Base-by-base conservation (phyloP, 1,140 invertebrate species). In the Solen grandis region DNA sequence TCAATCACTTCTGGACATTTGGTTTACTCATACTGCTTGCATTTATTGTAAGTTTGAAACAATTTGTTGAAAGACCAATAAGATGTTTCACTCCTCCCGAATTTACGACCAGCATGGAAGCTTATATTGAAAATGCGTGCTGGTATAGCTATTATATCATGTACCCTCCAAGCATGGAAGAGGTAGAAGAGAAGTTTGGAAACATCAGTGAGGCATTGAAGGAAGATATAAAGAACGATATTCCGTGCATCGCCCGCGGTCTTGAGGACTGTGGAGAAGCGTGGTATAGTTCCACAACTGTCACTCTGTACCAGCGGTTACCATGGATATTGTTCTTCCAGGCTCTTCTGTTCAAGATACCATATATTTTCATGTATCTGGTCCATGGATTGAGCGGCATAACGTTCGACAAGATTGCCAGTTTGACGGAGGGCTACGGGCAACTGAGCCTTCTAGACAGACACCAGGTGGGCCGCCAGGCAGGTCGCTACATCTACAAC, bases 1-100 rank as follows among this genome's bases (percentile, higher is more conserved):
- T 79, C 19, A 79, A 62, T 29, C 65, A 79, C 52, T 54, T 79
- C 33, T 79, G 76, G 76, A 79, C 76, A 19, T 68, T 79, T 36
- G 76, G 76, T 27, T 57, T 79, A 3, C 76, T 79, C 33, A 16
- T 79, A 0, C 65, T 79, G 0, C 25, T 79, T 13, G 76, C 55
- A 19, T 10, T 27, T n/a, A 52, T 79, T 10, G 25, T 70, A 0
- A 70, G 52, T 33, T 79, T 65, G 76, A 35, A 50, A 50, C 76
- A 79, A n/a, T 19, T 19, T n/a, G 60, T 55, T 19, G 36, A 52
- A 13, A 59, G n/a, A 10, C 50, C 76, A 10, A 69, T 79, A 16
- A 3, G 35, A 2, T 79, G 76, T 31, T 79, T 10, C 52, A 29
- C 31, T 22, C 76, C 76, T 27, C 0, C 65, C 22, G 33, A 79